Base-by-base conservation (phyloP, 2,888 invertebrate genomes). In the Rhodophaea formosa region DNA sequence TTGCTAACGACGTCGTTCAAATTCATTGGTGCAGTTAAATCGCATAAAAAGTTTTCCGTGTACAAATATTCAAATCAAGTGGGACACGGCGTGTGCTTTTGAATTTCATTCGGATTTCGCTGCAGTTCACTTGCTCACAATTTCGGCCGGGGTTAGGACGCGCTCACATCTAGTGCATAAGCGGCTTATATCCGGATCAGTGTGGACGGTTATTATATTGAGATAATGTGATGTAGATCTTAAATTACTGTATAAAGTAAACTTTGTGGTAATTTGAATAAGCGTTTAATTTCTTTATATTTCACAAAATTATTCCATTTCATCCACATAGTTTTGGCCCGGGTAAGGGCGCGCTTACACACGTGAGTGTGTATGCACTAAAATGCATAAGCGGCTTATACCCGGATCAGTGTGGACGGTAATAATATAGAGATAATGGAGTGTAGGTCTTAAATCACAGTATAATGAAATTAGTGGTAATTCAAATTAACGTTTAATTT, bases 51-150 rank as follows among this genome's bases (percentile, higher is more conserved):
- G 66, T 65, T 70, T 69, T 59, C 67, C 62, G 63, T 70, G 60
- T 65, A 70, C 70, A 76, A 77, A 77, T 79, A 79, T 77, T 76
- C 70, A 76, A 74, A 78, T 77, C 66, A 67, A 73, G 69, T 69
- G 71, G 71, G 70, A 73, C 70, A 75, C 65, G 70, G 68, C 56
- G 70, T 72, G 74, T 67, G 71, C 78, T 78, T 78, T 73, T 75
- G 72, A 79, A 79, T 78, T 79, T 72, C 65, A 77, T 79, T 74
- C 68, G 67, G 68, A 70, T 72, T 71, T 66, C 69, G 66, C 63
- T 65, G 59, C 49, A 32, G 51, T 51, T 51, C 58, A 54, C 43
- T 58, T 54, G 49, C 51, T 35, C 35, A 7, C 14, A 43, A 23
- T 56, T 47, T 56, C 47, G 32, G 43, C 44, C 47, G 35, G 51